phyloP scores from a whole-genome alignment of 2,113 vertebrate genomes.

The Naja naja region DNA sequence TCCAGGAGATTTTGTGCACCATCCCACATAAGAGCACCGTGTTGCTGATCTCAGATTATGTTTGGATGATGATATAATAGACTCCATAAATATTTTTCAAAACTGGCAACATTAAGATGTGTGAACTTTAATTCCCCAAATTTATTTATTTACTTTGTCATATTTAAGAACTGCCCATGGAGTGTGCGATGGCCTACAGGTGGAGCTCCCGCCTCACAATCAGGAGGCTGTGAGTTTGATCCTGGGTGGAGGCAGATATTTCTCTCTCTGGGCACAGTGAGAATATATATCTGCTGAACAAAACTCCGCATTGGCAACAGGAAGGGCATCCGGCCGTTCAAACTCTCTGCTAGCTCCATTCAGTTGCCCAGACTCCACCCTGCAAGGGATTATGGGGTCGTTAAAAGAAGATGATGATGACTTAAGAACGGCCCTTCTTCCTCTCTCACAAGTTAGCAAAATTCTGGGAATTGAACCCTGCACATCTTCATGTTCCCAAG shows the following conservation, averaged over 20 bases:
- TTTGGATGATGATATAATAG: background rate
- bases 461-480: background rate
- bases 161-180: background rate
- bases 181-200: too few relatives aligned
- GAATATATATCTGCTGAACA: too few relatives aligned
- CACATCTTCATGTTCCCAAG: background rate
- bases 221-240: too few relatives aligned
- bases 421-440: background rate
- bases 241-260: too few relatives aligned
- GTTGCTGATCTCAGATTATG: background rate
- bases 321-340: too few relatives aligned
- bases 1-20: background rate
- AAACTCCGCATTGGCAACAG: too few relatives aligned
- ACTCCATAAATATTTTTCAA: background rate
- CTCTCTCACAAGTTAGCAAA: background rate
- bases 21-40: background rate
- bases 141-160: background rate
- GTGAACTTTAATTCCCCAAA: background rate
- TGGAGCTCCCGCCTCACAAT: too few relatives aligned
- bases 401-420: too few relatives aligned
- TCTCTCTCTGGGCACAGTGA: too few relatives aligned
- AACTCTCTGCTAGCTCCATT: too few relatives aligned
- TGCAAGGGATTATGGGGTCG: too few relatives aligned
- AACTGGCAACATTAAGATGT: background rate
- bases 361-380: too few relatives aligned